phyloP scores from a whole-genome alignment of 2,113 vertebrate genomes.

The Brienomyrus longianalis region DNA sequence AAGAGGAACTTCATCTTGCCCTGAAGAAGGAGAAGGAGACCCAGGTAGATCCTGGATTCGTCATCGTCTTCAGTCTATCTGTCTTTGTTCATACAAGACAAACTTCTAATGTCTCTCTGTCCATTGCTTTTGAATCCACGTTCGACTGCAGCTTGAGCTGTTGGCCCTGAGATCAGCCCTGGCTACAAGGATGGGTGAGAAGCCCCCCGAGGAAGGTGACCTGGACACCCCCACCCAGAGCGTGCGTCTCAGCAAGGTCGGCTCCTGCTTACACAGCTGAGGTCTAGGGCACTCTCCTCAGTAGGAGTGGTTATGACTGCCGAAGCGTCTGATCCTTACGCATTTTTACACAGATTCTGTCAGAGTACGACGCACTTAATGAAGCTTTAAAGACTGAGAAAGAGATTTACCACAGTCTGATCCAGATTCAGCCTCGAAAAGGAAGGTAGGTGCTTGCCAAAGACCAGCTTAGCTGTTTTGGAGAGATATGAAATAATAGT shows the following conservation, averaged over 20 bases:
- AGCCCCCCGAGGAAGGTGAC: conserved; percentile 59
- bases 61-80: neutral
- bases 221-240: conserved; percentile 62
- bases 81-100: neutral
- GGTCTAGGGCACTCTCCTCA: neutral
- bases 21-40: conserved; percentile 78
- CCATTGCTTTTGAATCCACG: neutral
- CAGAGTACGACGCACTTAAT: conserved; percentile 76
- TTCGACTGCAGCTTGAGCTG: conserved; percentile 67
- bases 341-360: conserved; percentile 63
- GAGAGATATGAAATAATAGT: neutral
- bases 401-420: conserved; percentile 77
- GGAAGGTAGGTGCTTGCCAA: conserved; percentile 66
- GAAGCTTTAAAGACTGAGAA: conserved; percentile 80
- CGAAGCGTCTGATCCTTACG: neutral
- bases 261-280: neutral
- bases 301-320: neutral
- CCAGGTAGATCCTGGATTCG: conserved; percentile 60
- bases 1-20: conserved; percentile 79
- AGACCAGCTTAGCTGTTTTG: neutral
- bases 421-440: conserved; percentile 61
- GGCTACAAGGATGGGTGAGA: conserved; percentile 57
- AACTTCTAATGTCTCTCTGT: neutral
- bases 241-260: conserved; percentile 65
- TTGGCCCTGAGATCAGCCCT: conserved; percentile 65